phyloP scores from a whole-genome alignment of 2,797 vertebrate genomes.

The Pteronotus mesoamericanus region DNA sequence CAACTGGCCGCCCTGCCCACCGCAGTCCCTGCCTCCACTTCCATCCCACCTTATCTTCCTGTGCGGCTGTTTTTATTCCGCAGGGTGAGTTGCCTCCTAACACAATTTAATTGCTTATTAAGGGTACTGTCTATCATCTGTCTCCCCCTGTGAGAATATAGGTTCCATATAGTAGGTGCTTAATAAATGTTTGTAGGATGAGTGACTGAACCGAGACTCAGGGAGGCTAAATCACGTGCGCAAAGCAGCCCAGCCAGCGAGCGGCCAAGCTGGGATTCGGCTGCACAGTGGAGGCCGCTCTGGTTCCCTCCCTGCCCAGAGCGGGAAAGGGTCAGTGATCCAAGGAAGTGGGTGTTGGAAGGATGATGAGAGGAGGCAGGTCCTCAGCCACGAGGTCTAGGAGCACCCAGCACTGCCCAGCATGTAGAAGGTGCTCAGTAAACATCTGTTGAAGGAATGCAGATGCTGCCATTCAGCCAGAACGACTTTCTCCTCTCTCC shows the following conservation, averaged over 20 bases:
- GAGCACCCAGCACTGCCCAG: background rate
- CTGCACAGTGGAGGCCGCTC: rapidly evolving
- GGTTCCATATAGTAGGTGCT: background rate
- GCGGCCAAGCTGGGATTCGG: rapidly evolving
- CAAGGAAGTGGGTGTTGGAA: background rate
- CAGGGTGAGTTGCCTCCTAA: rapidly evolving
- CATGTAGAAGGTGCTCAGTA: background rate
- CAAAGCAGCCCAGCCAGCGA: background rate
- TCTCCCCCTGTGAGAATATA: background rate
- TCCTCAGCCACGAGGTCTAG: background rate
- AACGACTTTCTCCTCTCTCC: background rate
- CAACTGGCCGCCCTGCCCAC: rapidly evolving
- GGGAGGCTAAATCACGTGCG: background rate
- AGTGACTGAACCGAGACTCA: background rate
- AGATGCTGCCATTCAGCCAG: background rate
- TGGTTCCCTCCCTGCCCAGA: background rate
- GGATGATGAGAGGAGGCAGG: background rate
- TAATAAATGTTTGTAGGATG: background rate
- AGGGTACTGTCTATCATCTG: rapidly evolving
- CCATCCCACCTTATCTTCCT: background rate
- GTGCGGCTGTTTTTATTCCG: background rate
- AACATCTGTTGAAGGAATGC: background rate
- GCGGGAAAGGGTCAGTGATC: background rate
- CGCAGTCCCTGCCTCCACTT: background rate
- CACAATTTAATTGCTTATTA: background rate